phyloP scores from a whole-genome alignment of 2,797 vertebrate species.

The Channa striata region DNA sequence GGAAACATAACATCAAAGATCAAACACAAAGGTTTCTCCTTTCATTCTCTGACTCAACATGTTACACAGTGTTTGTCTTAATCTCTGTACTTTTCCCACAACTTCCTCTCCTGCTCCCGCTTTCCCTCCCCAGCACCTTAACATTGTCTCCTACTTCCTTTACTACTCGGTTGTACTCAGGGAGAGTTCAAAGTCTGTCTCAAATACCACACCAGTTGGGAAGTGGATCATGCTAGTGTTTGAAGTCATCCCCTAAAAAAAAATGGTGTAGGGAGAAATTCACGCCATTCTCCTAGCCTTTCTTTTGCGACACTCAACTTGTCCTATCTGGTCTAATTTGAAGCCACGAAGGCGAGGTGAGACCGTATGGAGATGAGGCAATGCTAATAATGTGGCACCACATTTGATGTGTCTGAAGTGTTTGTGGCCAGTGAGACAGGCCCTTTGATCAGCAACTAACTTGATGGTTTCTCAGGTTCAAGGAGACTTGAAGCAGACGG shows the following conservation, averaged over 20 bases:
- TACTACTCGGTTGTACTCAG: conserved; percentile 52
- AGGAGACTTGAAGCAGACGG: conserved; percentile 64
- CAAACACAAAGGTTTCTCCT: conserved; percentile 44
- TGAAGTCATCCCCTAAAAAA: conserved; percentile 73
- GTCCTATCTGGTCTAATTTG: conserved; percentile 78
- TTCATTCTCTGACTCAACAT: conserved; percentile 54
- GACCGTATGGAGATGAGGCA: conserved; percentile 80
- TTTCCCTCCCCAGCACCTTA: conserved; percentile 19
- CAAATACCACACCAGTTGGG: conserved; percentile 50
- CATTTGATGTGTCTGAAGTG: conserved; percentile 84
- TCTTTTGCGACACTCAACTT: conserved; percentile 44
- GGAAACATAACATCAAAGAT: conserved; percentile 63
- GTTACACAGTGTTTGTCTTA: conserved; percentile 45
- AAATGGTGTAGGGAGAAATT: conserved; percentile 47
- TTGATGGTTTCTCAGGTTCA: conserved; percentile 79
- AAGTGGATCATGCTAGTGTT: conserved; percentile 68
- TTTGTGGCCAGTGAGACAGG: conserved; percentile 64
- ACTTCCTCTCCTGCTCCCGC: conserved; percentile 35
- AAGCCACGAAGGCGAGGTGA: conserved; percentile 56
- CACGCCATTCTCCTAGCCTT: conserved; percentile 38
- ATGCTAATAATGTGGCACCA: conserved; percentile 74
- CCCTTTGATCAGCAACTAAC: conserved; percentile 80
- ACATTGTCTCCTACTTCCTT: conserved; percentile 29
- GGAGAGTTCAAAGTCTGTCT: conserved; percentile 75
- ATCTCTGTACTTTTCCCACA: conserved; percentile 46